phyloP scores from a whole-genome alignment of 2,888 invertebrate genomes.

The Megastigmus dorsalis region DNA sequence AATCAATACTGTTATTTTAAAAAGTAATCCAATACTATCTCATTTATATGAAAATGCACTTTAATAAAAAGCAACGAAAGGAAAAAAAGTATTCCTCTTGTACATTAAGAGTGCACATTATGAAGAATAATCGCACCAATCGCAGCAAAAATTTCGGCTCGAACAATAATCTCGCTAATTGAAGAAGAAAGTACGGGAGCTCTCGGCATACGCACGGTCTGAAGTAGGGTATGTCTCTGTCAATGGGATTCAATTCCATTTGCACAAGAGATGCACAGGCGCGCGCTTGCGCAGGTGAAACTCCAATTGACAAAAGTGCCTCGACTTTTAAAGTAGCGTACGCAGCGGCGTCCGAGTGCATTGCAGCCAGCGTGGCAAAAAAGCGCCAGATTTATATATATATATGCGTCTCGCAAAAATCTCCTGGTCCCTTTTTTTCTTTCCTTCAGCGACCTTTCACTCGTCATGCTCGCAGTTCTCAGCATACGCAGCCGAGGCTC shows the following conservation, averaged over 20 bases:
- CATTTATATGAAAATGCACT: too few species aligned
- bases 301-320: constrained; percentile 29
- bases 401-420: constrained; percentile 42
- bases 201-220: too few species aligned
- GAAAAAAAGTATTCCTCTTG: too few species aligned
- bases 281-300: constrained; percentile 27
- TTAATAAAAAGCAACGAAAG: too few species aligned
- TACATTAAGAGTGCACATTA: too few species aligned
- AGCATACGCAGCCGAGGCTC: constrained; percentile 3
- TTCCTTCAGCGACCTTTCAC: constrained; percentile 43
- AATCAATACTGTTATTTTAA: too few species aligned
- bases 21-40: too few species aligned
- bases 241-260: constrained; percentile 30
- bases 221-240: constrained; percentile 42
- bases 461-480: constrained; percentile 22
- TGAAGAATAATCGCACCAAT: too few species aligned
- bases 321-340: background rate
- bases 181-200: constrained; percentile 13
- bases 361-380: constrained; percentile 3
- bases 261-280: too few species aligned
- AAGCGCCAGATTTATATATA: constrained; percentile 52
- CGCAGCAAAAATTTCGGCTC: too few species aligned
- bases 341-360: background rate
- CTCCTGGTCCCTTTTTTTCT: background rate
- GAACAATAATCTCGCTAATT: too few species aligned